phyloP scores from a whole-genome alignment of 2,888 invertebrate species.

The Busseola fusca region DNA sequence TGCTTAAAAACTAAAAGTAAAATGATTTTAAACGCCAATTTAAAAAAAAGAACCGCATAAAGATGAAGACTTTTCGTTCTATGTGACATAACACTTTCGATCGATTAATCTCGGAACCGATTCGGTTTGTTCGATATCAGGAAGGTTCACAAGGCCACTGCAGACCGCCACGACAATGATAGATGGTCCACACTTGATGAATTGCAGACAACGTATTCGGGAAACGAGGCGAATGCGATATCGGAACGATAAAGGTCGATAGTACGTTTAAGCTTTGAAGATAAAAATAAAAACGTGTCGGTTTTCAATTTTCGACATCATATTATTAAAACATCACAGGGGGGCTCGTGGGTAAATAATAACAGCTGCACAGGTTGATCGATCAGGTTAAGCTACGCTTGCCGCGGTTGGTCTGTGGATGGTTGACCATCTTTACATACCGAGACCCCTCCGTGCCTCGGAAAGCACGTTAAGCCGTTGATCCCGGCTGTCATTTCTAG shows the following conservation, averaged over 20 bases:
- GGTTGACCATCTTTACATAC: too few relatives aligned
- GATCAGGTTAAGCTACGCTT: too few relatives aligned
- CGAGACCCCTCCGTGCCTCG: too few relatives aligned
- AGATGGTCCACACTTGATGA: conserved; percentile 77
- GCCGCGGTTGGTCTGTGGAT: too few relatives aligned
- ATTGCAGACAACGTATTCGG: conserved; percentile 64
- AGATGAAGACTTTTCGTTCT: conserved; percentile 11
- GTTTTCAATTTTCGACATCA: neutral
- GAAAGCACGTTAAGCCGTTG: too few relatives aligned
- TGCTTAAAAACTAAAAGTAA: too few relatives aligned
- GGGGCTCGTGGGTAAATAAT: too few relatives aligned
- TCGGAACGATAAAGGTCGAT: conserved; percentile 17
- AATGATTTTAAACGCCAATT: too few relatives aligned
- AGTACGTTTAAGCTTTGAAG: neutral
- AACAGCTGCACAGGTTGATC: too few relatives aligned
- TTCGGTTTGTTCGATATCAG: conserved; percentile 77
- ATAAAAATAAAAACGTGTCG: neutral
- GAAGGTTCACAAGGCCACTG: conserved; percentile 74
- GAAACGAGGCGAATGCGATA: conserved; percentile 28
- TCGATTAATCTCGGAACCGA: conserved; percentile 74
- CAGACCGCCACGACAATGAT: conserved; percentile 78
- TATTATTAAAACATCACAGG: neutral
- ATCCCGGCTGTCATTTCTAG: too few relatives aligned
- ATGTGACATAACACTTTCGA: conserved; percentile 66
- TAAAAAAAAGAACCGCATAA: neutral